Conservation (phyloP, 2,113 vertebrate genomes). For the Barnardius zonarius region DNA sequence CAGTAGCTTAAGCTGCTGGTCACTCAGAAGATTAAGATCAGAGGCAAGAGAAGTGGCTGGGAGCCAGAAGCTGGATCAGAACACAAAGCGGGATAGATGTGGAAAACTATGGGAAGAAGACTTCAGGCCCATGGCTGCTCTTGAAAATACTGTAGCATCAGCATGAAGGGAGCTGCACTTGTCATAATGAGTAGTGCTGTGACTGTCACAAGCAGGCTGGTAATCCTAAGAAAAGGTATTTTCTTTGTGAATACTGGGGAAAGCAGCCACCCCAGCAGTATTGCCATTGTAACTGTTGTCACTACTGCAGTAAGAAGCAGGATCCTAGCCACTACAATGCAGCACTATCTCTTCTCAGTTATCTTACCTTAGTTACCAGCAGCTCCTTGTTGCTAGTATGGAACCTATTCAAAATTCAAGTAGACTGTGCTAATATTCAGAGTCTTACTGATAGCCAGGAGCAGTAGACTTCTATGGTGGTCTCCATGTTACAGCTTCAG, state of each 20-base stretch:
- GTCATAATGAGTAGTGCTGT: not conserved
- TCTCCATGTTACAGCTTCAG: not conserved
- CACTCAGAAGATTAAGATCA: not conserved
- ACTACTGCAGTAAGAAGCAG: not conserved
- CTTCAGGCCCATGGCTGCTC: not conserved
- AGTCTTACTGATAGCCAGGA: not conserved
- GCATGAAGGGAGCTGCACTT: not conserved
- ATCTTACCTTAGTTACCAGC: not conserved
- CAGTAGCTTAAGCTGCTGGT: not conserved
- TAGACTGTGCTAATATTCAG: not conserved
- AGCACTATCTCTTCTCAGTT: not conserved
- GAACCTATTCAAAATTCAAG: not conserved
- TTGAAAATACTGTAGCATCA: not conserved
- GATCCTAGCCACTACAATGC: not conserved
- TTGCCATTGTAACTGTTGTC: not conserved
- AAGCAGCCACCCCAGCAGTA: not conserved
- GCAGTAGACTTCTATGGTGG: not conserved
- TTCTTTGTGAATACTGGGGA: not conserved
- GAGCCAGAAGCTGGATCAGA: not conserved
- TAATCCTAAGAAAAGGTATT: not conserved
- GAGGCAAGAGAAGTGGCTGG: not conserved
- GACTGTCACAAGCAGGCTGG: not conserved
- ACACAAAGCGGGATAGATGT: not conserved
- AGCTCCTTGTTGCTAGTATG: not conserved
- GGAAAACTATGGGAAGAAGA: not conserved